Base-by-base conservation (phyloP, 1,140 invertebrate species). In the Subanguina moxae region DNA sequence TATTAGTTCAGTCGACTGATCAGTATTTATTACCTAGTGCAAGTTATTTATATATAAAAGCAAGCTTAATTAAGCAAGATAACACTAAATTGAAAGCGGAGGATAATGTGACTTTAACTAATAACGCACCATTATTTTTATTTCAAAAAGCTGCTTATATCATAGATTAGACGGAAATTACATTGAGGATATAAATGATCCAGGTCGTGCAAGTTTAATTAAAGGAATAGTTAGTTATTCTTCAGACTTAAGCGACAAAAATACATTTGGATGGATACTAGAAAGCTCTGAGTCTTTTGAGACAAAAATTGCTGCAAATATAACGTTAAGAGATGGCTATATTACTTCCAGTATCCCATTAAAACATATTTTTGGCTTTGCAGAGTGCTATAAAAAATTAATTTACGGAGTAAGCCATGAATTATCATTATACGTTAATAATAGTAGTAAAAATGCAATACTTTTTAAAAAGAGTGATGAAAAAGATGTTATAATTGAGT, bases 341-440 rank as follows among this genome's bases (percentile, higher is more conserved):
- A 21, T 72, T 0, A 57, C 70, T 0, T 72, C 73, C 43, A 67
- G 62, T 45, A 66, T 72, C 28, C 70, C 70, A 61, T 28, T 72
- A 5, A 71, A 21, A 67, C 70, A 73, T 65, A 72, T 72, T 8
- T 72, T 72, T 72, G 70, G 70, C 0, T 72, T 72, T 66, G 62
- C 69, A 42, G 70, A 72, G 58, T 72, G 70, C 28, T 72, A 72
- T 23, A 72, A 65, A 52, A 64, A 46, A 23, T 59, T 72, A 25
- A 56, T 72, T 21, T 72, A 72, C 61, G 70, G 70, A 59, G 52
- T 74, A 17, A 72, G 73, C 45, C 70, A 72, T 56, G 0, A 17
- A 0, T 57, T 71, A 71, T 62, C 70, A 63, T 59, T 71, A 23
- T 66, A 71, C 32, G 64, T 70, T 65, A 68, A 74, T 59, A 28